Conservation (phyloP, 1,140 invertebrate species). For the Popillia japonica region DNA sequence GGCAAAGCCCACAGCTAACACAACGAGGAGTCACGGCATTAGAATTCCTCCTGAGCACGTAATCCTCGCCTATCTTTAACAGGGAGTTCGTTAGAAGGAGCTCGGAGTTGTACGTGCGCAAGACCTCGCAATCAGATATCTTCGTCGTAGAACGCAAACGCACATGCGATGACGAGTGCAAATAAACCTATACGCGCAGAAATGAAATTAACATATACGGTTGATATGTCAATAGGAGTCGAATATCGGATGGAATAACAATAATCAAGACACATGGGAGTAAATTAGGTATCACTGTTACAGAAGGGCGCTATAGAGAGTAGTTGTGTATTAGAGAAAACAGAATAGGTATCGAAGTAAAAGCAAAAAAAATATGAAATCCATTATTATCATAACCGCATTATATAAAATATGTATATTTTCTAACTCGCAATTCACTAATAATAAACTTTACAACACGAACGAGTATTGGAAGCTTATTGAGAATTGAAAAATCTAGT, state of each 20-base stretch:
- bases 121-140: slow-evolving; percentile 29
- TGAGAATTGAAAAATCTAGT: too few species aligned
- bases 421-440: too few species aligned
- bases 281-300: too few species aligned
- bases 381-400: too few species aligned
- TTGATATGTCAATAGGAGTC: slow-evolving; percentile 22
- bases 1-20: neutral
- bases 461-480: too few species aligned
- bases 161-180: neutral
- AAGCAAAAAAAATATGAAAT: too few species aligned
- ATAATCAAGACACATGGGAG: too few species aligned
- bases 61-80: slow-evolving; percentile 23
- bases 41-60: slow-evolving; percentile 26
- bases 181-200: neutral
- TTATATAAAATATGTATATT: too few species aligned
- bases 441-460: too few species aligned
- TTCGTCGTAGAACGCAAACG: neutral
- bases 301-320: too few species aligned
- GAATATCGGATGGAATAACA: slow-evolving; percentile 19
- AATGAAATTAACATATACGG: slow-evolving; percentile 26
- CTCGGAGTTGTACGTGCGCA: slow-evolving; percentile 9
- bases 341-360: too few species aligned
- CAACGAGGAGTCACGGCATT: neutral
- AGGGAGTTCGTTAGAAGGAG: slow-evolving; percentile 18
- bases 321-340: too few species aligned